Conservation (phyloP, 2,797 vertebrate genomes). For the Myotis pilosus region DNA sequence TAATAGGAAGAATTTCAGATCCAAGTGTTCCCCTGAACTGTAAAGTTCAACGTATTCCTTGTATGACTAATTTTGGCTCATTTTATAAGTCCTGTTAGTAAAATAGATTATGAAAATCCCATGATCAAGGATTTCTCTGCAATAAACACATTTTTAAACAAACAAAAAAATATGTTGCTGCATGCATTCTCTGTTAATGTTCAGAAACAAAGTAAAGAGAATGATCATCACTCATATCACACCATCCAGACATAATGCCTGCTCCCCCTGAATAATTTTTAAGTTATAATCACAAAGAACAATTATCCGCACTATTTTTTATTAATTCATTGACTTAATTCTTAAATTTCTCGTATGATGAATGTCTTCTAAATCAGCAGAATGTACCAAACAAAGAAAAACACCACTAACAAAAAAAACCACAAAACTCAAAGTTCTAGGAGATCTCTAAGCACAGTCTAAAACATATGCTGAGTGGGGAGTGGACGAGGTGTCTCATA, state of each 20-base stretch:
- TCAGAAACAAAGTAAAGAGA: background rate
- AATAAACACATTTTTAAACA: background rate
- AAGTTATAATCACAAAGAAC: background rate
- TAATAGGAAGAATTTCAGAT: background rate
- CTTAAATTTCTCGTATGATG: background rate
- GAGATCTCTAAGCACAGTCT: background rate
- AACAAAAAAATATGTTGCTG: background rate
- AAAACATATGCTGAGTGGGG: too few species aligned
- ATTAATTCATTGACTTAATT: background rate
- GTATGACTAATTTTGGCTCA: background rate
- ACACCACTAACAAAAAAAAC: background rate
- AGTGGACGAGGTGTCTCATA: background rate
- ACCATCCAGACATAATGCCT: background rate
- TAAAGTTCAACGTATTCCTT: background rate
- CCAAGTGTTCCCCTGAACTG: background rate
- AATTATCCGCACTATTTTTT: background rate
- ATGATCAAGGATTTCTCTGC: background rate
- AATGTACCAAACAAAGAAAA: background rate
- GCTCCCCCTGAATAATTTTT: background rate
- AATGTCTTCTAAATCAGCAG: background rate
- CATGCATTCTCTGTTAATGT: background rate
- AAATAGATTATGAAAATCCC: background rate
- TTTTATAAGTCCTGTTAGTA: background rate
- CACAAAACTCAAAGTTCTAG: background rate
- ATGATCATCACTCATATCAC: background rate